These are phyloP conservation scores for Carpatolechia fugitivella DNA, from an alignment of 2,888 invertebrate genomes.

Conservation along the genomic window DNA sequence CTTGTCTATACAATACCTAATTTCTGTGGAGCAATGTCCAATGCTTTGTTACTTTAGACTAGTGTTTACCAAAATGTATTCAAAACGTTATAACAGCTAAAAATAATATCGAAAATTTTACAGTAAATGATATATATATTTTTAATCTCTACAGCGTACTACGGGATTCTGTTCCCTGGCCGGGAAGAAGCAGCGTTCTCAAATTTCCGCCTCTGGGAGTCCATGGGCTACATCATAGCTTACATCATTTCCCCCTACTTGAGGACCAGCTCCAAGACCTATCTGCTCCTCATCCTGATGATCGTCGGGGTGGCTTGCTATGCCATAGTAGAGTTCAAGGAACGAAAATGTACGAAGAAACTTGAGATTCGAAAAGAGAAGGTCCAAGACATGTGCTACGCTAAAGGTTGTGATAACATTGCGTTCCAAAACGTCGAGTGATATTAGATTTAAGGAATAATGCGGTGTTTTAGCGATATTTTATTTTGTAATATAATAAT, in stretches of 20 bases:
- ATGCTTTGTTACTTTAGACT: too few relatives aligned
- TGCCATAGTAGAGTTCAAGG: constrained; percentile 58
- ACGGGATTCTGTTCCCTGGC: constrained; percentile 81
- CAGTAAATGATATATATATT: too few relatives aligned
- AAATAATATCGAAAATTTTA: too few relatives aligned
- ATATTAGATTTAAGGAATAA: neutral
- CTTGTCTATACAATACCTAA: too few relatives aligned
- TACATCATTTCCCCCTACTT: constrained; percentile 78
- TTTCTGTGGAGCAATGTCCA: too few relatives aligned
- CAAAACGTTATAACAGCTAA: too few relatives aligned
- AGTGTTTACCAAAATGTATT: too few relatives aligned
- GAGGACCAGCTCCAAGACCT: constrained; percentile 74
- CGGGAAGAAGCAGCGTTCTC: constrained; percentile 84
- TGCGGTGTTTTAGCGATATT: neutral
- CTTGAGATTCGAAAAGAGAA: constrained; percentile 30
- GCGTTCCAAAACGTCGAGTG: constrained; percentile 9
- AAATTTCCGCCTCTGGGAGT: constrained; percentile 85
- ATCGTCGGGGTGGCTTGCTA: constrained; percentile 76
- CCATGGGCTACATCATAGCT: constrained; percentile 82
- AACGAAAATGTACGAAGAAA: constrained; percentile 38
- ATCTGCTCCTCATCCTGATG: constrained; percentile 70
- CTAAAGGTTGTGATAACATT: constrained; percentile 9
- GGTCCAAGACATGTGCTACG: neutral
- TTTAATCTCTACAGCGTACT: constrained; percentile 78
- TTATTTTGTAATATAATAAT: neutral